phyloP scores from a whole-genome alignment of 2,113 vertebrate genomes.

The Talpa occidentalis region DNA sequence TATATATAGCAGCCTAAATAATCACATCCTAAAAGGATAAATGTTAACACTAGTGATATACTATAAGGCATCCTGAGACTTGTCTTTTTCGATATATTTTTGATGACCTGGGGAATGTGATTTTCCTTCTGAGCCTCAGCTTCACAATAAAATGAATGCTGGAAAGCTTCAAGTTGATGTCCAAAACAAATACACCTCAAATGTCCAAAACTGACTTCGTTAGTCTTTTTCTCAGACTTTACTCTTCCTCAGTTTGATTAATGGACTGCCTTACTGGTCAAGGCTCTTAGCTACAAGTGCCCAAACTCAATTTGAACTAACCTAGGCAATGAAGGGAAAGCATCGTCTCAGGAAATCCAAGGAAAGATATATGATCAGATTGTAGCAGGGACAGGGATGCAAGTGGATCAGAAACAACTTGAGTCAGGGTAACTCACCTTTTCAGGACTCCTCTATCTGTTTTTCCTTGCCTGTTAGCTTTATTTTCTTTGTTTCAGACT shows the following conservation, averaged over 20 bases:
- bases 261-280: not conserved
- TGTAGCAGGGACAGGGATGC: not conserved
- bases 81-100: not conserved
- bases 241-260: not conserved
- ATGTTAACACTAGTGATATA: not conserved
- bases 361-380: not conserved
- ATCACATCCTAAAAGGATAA: not conserved
- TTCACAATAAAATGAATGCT: not conserved
- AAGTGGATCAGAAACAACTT: not conserved
- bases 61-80: too few relatives aligned
- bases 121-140: constrained; percentile 4
- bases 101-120: not conserved
- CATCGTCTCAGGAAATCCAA: not conserved
- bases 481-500: not conserved
- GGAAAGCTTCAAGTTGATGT: not conserved
- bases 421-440: not conserved
- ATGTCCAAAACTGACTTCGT: not conserved
- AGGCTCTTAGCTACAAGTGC: not conserved
- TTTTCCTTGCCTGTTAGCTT: not conserved
- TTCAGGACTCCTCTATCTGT: not conserved
- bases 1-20: not conserved
- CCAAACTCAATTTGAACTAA: not conserved
- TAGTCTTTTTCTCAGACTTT: not conserved
- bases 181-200: not conserved
- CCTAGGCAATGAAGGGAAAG: not conserved